Base-by-base conservation (phyloP, 1,140 invertebrate genomes). In the Bombus pyrosoma region DNA sequence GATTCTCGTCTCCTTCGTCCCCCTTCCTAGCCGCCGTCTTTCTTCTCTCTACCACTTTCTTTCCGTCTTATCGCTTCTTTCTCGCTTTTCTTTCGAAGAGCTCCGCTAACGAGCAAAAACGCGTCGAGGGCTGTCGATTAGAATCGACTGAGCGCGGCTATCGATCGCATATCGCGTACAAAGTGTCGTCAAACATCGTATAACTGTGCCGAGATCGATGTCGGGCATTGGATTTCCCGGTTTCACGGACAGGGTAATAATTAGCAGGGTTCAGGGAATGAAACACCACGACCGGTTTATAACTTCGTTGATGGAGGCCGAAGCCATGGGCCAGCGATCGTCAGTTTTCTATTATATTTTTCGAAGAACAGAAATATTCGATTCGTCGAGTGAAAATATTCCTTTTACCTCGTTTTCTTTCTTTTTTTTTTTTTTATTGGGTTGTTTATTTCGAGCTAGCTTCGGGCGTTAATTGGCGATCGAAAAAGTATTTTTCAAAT, bases 211-310 rank as follows among this genome's bases (percentile, higher is more conserved):
- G 73, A 69, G 62, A 83, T 83, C 64, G 43, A 77, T 69, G 28
- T 6, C 72, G 13, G 32, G 28, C 6, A 32, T 83, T 47, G 34
- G 69, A 83, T 77, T 83, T 77, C 73, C 53, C 1, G 37, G 9
- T n/a, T 68, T 34, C 22, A 69, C 28, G 64, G 28, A 53, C n/a
- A 22, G n/a, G 25, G 37, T 77, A 83, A 69, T 83, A 83, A 83
- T 83, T 76, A 83, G 74, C 43, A 68, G 34, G 15, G 34, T 10
- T 41, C 4, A 6, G 28, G 15, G 18, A 0, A 39, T 22, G 12
- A 43, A 62, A 43, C 59, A 12, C 10, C 8, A 25, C 9, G 18
- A 9, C 9, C n/a, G 12, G n/a, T 28, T 47, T 73, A 64, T 25
- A 6, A 41, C 18, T 25, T 18, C 1, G 22, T 57, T 28, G 53